These are phyloP conservation scores for Enteromius unitaeniatus DNA, from an alignment of 2,797 vertebrate genomes.

Conservation along the genomic window DNA sequence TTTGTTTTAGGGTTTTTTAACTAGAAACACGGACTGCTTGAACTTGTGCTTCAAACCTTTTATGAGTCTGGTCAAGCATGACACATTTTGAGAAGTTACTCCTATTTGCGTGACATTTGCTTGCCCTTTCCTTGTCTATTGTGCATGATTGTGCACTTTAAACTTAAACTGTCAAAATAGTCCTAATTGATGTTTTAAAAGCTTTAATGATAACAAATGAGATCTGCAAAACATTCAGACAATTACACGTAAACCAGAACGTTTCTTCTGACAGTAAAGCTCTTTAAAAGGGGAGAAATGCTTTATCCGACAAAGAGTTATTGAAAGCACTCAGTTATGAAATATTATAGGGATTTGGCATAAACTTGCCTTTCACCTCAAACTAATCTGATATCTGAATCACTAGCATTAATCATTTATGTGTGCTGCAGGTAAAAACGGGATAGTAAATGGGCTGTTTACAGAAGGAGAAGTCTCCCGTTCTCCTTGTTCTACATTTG, in stretches of 20 bases:
- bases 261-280: not conserved
- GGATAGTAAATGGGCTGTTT: constrained; percentile 49
- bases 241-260: not conserved
- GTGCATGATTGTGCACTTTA: constrained; percentile 22
- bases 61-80: not conserved
- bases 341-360: constrained; percentile 27
- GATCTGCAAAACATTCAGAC: not conserved
- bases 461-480: constrained; percentile 51
- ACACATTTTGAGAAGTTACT: constrained; percentile 23
- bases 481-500: constrained; percentile 39
- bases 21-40: not conserved
- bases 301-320: not conserved
- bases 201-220: not conserved
- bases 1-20: constrained; percentile 27
- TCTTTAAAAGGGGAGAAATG: not conserved
- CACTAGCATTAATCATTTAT: constrained; percentile 56
- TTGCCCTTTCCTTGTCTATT: constrained; percentile 33
- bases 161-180: not conserved
- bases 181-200: constrained; percentile 1
- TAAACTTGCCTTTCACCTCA: constrained; percentile 47
- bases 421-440: not conserved
- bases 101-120: constrained; percentile 27
- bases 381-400: constrained; percentile 53
- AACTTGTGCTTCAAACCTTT: not conserved
- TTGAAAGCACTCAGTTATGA: not conserved